Evolutionary conservation across 2,797 vertebrate species (phyloP), one percentile per base, ranked within the genome.

Genomic region (Sebastes oblongus): DNA sequence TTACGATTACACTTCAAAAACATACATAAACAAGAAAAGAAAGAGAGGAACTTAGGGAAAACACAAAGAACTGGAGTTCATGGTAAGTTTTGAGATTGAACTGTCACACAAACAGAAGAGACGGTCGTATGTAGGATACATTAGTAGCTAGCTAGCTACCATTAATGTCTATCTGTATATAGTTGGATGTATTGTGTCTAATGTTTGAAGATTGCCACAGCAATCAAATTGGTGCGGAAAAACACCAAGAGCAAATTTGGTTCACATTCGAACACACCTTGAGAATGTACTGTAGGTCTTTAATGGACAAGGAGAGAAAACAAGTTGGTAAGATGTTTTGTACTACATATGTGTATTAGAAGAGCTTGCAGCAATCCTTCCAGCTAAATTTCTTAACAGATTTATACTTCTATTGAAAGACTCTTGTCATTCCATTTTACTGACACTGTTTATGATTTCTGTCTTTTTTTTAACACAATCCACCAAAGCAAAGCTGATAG

Each of bases 401-500:
- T 20, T 52, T 22, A 34, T 61, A 32, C 30, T 30, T n/a, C 5
- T 50, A 11, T 10, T 39, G 36, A 39, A 39, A 39, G 36, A 13
- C 36, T 39, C 36, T 39, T 39, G 36, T 39, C 36, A 39, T 18
- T 16, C 13, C 9, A 6, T 50, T 60, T 65, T 42, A 20, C 5
- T 13, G 32, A 67, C 7, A 25, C 1, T 46, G 14, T 0, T 75
- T 7, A 39, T 64, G 0, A 18, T 55, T 59, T 77, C 5, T 39
- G 8, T 71, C 22, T 66, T 27, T 39, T 36, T 42, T 5, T 69
- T 24, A 65, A 59, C 52, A 12, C n/a, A 24, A 65, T 66, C 58
- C 59, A 42, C 55, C 36, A 83, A 82, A 92, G 91, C 61, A 71
- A 85, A 78, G 22, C 59, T 88, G 8, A 66, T 84, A 1, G 78